Conservation (phyloP, 2,797 vertebrate genomes). For the Lycodopsis pacificus region DNA sequence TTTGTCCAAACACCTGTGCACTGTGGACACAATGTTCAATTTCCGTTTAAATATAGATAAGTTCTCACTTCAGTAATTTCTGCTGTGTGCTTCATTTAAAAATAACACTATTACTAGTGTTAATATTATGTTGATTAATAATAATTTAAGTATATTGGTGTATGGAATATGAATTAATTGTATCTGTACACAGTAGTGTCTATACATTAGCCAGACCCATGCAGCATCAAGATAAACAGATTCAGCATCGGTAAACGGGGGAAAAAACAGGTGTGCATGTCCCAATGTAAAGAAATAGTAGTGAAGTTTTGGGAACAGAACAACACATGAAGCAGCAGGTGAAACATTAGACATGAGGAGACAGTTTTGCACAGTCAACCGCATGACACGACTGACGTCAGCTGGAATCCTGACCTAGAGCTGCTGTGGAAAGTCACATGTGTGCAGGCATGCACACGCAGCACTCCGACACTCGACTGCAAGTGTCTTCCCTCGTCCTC, state of each 20-base stretch:
- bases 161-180: not conserved
- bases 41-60: not conserved
- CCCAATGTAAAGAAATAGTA: not conserved
- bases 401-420: constrained; percentile 10
- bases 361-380: constrained; percentile 38
- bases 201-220: too few species aligned
- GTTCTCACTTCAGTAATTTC: not conserved
- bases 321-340: constrained; percentile 20
- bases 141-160: not conserved
- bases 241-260: not conserved
- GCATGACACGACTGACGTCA: constrained; percentile 22
- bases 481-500: constrained; percentile 10
- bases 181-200: not conserved
- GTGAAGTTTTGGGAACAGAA: not conserved
- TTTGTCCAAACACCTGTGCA: constrained; percentile 3
- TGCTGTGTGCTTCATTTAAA: not conserved
- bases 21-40: not conserved
- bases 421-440: constrained; percentile 59
- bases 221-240: not conserved
- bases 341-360: constrained; percentile 8
- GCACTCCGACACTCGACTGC: constrained; percentile 5
- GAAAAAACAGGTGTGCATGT: not conserved
- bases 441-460: constrained; percentile 8
- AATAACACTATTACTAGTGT: not conserved
- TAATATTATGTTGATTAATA: too few species aligned